phyloP scores from a whole-genome alignment of 2,888 invertebrate species.

The Ectropis crepuscularia region DNA sequence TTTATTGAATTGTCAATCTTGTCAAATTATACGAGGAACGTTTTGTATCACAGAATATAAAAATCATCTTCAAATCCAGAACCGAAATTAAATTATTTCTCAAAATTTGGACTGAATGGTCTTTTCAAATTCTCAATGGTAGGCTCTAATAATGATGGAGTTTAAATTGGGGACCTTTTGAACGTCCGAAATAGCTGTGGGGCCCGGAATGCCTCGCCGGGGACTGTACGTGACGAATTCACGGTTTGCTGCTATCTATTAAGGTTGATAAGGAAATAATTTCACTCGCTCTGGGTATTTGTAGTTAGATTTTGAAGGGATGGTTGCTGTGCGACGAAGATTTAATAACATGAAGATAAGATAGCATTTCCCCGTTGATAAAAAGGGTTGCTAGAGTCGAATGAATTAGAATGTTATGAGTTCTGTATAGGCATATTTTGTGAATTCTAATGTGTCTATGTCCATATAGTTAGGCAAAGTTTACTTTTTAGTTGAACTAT shows the following conservation, averaged over 20 bases:
- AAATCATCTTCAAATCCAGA: background rate
- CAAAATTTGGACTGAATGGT: slow-evolving; percentile 43
- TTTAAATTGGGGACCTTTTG: slow-evolving; percentile 62
- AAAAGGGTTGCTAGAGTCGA: background rate
- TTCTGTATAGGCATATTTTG: too few relatives aligned
- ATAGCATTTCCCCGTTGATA: slow-evolving; percentile 1
- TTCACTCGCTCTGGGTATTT: slow-evolving; percentile 41
- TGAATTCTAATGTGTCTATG: too few relatives aligned
- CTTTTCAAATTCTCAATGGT: slow-evolving; percentile 43
- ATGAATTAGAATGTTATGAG: background rate
- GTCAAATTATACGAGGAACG: too few relatives aligned
- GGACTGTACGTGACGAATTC: slow-evolving; percentile 57
- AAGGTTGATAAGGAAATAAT: slow-evolving; percentile 56
- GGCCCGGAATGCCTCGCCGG: slow-evolving; percentile 48
- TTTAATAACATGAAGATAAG: slow-evolving; percentile 6
- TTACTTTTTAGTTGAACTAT: too few relatives aligned
- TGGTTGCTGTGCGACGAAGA: slow-evolving; percentile 14
- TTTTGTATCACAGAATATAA: background rate
- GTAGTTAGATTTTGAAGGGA: slow-evolving; percentile 20
- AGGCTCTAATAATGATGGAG: slow-evolving; percentile 39
- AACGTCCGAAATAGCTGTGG: slow-evolving; percentile 65
- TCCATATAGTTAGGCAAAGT: too few relatives aligned
- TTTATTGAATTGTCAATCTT: too few relatives aligned
- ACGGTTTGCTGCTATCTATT: slow-evolving; percentile 51
- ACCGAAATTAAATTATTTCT: slow-evolving; percentile 23